Percentiles rank a stretch among this genome's conserved stretches.
phyloP scores from a whole-genome alignment of 2,797 vertebrate genomes.

The Peromyscus melanophrys region DNA sequence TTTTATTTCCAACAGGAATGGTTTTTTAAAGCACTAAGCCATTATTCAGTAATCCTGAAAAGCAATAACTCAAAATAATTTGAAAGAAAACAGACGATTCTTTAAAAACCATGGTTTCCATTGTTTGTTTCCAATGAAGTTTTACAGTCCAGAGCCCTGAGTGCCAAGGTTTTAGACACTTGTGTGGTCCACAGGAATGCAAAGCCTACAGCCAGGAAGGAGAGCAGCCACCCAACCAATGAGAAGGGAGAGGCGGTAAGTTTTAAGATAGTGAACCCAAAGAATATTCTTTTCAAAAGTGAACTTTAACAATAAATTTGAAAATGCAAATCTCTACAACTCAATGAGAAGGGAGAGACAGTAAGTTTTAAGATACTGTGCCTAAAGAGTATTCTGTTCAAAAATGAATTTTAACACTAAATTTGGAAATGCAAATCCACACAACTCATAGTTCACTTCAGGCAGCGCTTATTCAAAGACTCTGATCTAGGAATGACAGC shows the following conservation, averaged over 20 bases:
- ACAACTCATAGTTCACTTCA: conserved; percentile 33
- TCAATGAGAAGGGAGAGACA: conserved; percentile 37
- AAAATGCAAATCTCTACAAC: conserved; percentile 35
- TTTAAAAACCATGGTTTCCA: conserved; percentile 33
- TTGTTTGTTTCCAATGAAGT: conserved; percentile 72
- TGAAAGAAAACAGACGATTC: conserved; percentile 67
- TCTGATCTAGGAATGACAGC: conserved; percentile 20
- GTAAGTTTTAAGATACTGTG: background rate
- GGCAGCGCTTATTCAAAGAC: conserved; percentile 37
- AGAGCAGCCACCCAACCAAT: conserved; percentile 43
- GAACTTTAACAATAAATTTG: conserved; percentile 43
- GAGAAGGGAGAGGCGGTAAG: background rate
- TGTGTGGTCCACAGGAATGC: conserved; percentile 78
- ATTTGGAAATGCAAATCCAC: conserved; percentile 44
- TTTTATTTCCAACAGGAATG: background rate
- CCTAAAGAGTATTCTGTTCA: conserved; percentile 20
- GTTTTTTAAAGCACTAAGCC: conserved; percentile 46
- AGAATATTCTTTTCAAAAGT: conserved; percentile 34
- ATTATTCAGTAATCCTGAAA: conserved; percentile 36
- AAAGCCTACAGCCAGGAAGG: conserved; percentile 63
- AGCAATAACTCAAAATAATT: conserved; percentile 51
- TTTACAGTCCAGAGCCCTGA: conserved; percentile 68
- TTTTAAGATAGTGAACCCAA: conserved; percentile 13
- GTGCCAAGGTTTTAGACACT: conserved; percentile 77
- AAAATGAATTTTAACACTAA: conserved; percentile 58